Evolutionary conservation across 2,113 vertebrate species (phyloP).

Genomic region (Desmodus rotundus): DNA sequence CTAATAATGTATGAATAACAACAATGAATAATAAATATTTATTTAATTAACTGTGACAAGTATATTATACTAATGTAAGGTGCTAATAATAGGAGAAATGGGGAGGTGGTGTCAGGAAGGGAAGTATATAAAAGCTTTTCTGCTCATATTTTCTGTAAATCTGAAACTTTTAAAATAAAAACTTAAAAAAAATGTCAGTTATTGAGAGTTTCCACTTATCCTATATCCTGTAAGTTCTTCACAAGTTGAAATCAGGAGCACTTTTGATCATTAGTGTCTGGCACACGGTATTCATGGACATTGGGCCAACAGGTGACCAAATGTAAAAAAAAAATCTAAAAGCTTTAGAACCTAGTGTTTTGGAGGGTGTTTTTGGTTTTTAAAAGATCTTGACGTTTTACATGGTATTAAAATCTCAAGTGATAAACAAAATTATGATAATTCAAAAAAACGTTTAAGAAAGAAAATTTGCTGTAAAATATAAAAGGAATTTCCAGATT

Average conservation of each 20-base stretch:
- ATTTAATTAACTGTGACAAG: background rate
- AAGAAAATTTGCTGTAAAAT: background rate
- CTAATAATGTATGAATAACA: background rate
- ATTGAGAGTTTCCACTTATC: background rate
- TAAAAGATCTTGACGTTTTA: background rate
- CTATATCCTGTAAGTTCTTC: background rate
- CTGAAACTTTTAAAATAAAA: conserved; percentile 29
- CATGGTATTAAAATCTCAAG: background rate
- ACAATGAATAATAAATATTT: background rate
- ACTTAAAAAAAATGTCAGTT: background rate
- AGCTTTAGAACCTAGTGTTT: background rate
- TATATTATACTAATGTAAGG: background rate
- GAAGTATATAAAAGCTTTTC: background rate
- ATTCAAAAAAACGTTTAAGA: background rate
- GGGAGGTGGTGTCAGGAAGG: background rate
- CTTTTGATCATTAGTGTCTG: background rate
- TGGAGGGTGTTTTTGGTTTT: background rate
- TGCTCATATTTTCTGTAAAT: background rate
- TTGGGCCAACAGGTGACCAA: background rate
- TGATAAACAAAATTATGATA: background rate
- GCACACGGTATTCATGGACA: background rate
- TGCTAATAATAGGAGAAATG: background rate
- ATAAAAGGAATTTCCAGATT: background rate
- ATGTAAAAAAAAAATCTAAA: background rate
- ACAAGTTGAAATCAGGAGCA: background rate